A percentile compares a stretch with the other conserved stretches of the same genome.
Conservation (phyloP, 1,140 invertebrate genomes). For the Aethina tumida region DNA sequence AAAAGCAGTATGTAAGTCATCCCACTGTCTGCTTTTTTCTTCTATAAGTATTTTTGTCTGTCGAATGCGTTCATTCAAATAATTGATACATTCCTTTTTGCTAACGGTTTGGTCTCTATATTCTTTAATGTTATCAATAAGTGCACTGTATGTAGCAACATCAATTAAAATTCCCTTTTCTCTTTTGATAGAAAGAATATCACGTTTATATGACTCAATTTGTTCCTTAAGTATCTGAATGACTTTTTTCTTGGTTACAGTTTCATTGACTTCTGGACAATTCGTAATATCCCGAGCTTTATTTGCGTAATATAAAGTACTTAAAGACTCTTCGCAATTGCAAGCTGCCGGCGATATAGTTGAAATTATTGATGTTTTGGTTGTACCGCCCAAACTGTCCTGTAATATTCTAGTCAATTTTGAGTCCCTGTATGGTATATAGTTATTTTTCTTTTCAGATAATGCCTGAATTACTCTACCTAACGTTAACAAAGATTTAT, state of each 20-base stretch:
- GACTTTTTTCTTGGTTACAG: conserved; percentile 30
- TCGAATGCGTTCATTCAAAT: too few relatives aligned
- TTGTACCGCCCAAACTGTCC: conserved; percentile 97
- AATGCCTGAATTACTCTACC: conserved; percentile 94
- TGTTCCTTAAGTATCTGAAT: too few relatives aligned
- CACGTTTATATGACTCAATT: too few relatives aligned
- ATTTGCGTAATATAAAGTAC: conserved; percentile 91
- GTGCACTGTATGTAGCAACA: too few relatives aligned
- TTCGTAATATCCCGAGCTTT: conserved; percentile 94
- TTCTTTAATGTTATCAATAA: too few relatives aligned
- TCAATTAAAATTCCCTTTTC: too few relatives aligned
- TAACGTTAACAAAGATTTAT: conserved; percentile 83
- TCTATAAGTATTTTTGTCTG: too few relatives aligned
- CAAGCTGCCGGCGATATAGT: conserved; percentile 83
- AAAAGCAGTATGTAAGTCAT: too few relatives aligned
- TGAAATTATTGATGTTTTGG: conserved; percentile 72
- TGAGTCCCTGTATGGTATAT: conserved; percentile 56
- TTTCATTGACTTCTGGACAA: conserved; percentile 90
- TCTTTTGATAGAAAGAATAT: too few relatives aligned
- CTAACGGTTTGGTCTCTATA: too few relatives aligned
- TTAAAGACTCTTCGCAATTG: conserved; percentile 89
- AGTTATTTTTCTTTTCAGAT: conserved; percentile 54
- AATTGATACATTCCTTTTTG: too few relatives aligned
- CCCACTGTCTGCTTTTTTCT: too few relatives aligned
- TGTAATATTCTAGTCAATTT: conserved; percentile 89